A percentile compares a stretch with the other conserved stretches of the same genome.
Conservation (phyloP, 2,113 vertebrate genomes). For the Platycercus adscitus region DNA sequence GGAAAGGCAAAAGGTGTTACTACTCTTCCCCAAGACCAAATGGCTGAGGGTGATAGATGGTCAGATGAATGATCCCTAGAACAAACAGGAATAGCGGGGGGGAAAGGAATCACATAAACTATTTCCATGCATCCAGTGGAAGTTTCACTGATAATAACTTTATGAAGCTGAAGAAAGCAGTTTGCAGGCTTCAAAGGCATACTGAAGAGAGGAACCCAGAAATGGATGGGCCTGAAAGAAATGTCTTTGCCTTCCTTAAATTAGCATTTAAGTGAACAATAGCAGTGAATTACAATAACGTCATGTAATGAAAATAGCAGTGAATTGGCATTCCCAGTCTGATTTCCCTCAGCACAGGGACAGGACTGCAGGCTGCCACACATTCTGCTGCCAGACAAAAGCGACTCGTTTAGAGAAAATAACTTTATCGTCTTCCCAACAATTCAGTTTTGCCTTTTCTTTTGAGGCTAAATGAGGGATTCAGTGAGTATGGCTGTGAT, state of each 20-base stretch:
- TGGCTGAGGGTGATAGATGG: constrained; percentile 10
- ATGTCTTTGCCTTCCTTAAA: not conserved
- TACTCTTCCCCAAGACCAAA: constrained; percentile 25
- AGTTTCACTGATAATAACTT: not conserved
- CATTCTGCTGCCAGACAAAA: not conserved
- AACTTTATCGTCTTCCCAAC: not conserved
- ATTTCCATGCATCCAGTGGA: not conserved
- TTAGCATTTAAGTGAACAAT: not conserved
- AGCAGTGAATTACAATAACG: not conserved
- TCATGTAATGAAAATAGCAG: not conserved
- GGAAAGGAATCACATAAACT: not conserved
- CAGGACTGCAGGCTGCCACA: not conserved
- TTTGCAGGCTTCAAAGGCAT: not conserved
- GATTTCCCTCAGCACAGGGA: not conserved
- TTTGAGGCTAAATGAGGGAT: not conserved
- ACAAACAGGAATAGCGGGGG: not conserved
- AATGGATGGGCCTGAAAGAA: not conserved
- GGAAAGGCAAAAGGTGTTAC: constrained; percentile 43
- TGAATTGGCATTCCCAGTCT: not conserved
- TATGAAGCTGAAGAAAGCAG: not conserved
- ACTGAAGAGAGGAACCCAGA: not conserved
- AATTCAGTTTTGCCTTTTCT: not conserved
- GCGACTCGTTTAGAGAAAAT: not conserved
- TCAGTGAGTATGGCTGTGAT: not conserved
- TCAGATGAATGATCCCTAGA: not conserved